Evolutionary conservation across 2,797 vertebrate species (phyloP).

Genomic region (Peromyscus attwateri): DNA sequence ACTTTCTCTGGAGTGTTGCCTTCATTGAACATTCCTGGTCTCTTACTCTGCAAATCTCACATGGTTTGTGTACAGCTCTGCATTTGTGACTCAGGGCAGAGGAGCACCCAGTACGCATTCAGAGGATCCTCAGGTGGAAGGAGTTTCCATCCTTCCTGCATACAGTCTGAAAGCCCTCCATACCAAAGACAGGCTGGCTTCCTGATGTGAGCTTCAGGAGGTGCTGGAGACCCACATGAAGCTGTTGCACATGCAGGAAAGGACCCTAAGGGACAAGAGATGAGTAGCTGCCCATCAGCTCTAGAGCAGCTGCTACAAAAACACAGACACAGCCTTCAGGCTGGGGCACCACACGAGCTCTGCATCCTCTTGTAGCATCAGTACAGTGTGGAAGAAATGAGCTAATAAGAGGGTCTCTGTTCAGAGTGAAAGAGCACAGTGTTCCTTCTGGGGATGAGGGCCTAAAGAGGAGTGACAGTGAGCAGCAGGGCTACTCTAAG

Average conservation of each 20-base stretch:
- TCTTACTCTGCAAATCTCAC: background rate
- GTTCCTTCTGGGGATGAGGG: background rate
- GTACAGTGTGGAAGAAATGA: too few relatives aligned
- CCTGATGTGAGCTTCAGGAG: background rate
- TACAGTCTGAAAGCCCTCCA: constrained; percentile 45
- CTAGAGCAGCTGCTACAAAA: background rate
- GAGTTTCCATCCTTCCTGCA: background rate
- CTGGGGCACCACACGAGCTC: too few relatives aligned
- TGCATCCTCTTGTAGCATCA: too few relatives aligned
- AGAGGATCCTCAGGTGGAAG: constrained; percentile 44
- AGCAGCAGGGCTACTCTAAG: background rate
- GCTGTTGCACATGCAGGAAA: constrained; percentile 60
- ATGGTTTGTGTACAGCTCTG: background rate
- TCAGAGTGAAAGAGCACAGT: background rate
- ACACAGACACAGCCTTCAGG: too few relatives aligned
- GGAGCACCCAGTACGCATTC: background rate
- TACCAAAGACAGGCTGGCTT: background rate
- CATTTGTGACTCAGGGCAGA: background rate
- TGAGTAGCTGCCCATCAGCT: constrained; percentile 35
- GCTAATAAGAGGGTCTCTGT: background rate
- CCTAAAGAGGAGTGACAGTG: background rate
- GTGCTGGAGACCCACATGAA: background rate
- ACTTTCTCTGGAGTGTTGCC: background rate
- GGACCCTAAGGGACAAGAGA: accelerated
- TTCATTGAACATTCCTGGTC: background rate